Evolutionary conservation across 2,888 invertebrate genomes (phyloP), one percentile per base, ranked within the genome.

Genomic region (Eristalis pertinax): DNA sequence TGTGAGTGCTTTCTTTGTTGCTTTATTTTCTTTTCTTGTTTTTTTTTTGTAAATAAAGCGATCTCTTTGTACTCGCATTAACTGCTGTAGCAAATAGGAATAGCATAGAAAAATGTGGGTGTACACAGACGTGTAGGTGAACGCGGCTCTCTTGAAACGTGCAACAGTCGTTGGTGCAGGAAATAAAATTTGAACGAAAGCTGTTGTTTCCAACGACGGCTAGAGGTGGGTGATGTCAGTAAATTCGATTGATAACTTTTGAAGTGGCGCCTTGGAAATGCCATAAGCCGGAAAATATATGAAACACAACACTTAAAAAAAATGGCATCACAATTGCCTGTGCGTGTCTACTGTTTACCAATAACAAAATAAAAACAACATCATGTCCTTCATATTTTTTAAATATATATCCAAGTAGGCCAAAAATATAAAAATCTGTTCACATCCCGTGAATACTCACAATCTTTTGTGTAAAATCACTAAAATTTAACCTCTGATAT

Each of bases 1-100:
- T 43, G 67, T 43, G 56, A 65, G 50, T 58, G 56, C 74, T 79
- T 78, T 70, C 86, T 83, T 85, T 82, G 77, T 82, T 41, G 24
- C 69, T 70, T 75, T 75, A 63, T 70, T 68, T 73, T 69, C 76
- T 69, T 64, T 63, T 76, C 32, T 32, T 32, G 26, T 56, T 62
- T 68, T 73, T 62, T 62, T 68, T 50, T 43, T 70, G 73, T 73
- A 13, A 50, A 50, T 50, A 50, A 50, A 50, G 19, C 50, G 50
- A 50, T 50, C 19, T 50, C 50, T 50, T 50, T 50, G 50, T 50
- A 50, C 50, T 50, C 50, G 50, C 50, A 19, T 50, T 50, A 50
- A 50, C n/a, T 50, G 50, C 50, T 68, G 38, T n/a, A 26, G 13
- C 50, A 5, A n/a, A 76, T 26, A 29, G 29, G 7, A 8, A n/a